Evolutionary conservation across 2,888 invertebrate genomes (phyloP).

Genomic region (Brachynemurus nebulosus): DNA sequence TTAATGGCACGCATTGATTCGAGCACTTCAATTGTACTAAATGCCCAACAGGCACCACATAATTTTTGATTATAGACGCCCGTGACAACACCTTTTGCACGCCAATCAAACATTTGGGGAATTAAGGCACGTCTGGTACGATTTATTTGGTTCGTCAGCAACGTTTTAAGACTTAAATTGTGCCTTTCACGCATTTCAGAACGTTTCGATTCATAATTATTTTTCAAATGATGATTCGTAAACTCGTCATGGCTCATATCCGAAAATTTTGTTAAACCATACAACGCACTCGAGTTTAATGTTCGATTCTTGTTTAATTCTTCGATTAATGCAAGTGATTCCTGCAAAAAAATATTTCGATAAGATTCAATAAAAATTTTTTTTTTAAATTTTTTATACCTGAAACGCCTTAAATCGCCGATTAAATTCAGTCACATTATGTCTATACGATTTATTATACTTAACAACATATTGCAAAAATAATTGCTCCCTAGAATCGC

Average conservation of each 20-base stretch:
- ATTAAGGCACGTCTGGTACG: conserved; percentile 12
- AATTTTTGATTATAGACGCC: conserved; percentile 54
- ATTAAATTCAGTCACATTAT: conserved; percentile 22
- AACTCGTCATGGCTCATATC: conserved; percentile 5
- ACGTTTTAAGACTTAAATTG: background rate
- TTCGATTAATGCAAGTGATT: background rate
- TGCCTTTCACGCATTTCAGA: background rate
- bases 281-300: conserved; percentile 6
- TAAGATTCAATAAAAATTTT: background rate
- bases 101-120: conserved; percentile 28
- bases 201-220: background rate
- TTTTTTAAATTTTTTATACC: background rate
- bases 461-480: conserved; percentile 35
- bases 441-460: conserved; percentile 38
- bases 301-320: conserved; percentile 4
- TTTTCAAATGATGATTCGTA: conserved; percentile 2
- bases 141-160: background rate
- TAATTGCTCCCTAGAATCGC: conserved; percentile 22
- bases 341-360: conserved; percentile 1
- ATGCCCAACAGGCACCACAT: conserved; percentile 83
- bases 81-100: conserved; percentile 48
- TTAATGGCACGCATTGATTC: conserved; percentile 65
- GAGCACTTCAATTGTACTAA: conserved; percentile 58
- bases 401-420: conserved; percentile 4
- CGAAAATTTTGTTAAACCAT: conserved; percentile 7